Conservation (phyloP, 2,888 invertebrate genomes). For the Agrochola lota region DNA sequence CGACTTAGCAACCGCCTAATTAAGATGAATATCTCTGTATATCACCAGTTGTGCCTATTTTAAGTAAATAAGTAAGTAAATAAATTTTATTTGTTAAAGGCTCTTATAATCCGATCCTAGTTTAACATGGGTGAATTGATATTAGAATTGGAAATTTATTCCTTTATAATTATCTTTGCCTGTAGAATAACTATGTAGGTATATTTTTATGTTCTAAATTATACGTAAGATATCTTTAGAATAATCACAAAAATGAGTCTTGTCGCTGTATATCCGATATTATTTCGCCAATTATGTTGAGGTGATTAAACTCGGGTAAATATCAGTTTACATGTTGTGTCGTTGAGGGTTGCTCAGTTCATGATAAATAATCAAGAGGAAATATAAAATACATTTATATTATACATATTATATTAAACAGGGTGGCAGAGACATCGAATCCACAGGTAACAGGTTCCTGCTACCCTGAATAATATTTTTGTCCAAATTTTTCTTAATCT, state of each 20-base stretch:
- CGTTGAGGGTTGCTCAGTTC: neutral
- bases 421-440: too few species aligned
- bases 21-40: neutral
- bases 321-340: neutral
- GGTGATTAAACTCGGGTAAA: conserved; percentile 24
- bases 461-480: neutral
- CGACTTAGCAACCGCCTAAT: neutral
- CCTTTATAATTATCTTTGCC: neutral
- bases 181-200: neutral
- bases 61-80: too few species aligned
- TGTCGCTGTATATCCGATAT: conserved; percentile 17
- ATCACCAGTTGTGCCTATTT: neutral
- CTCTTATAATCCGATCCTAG: neutral
- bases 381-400: neutral
- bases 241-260: conserved; percentile 10
- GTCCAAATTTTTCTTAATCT: neutral
- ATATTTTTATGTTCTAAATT: neutral
- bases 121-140: neutral
- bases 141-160: too few species aligned
- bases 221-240: neutral
- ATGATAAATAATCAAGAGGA: neutral
- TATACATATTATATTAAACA: neutral
- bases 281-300: neutral
- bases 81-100: too few species aligned
- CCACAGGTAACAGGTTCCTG: too few species aligned